These are phyloP conservation scores for Gallirallus australis DNA, from an alignment of 2,797 vertebrate genomes.

Conservation along the genomic window DNA sequence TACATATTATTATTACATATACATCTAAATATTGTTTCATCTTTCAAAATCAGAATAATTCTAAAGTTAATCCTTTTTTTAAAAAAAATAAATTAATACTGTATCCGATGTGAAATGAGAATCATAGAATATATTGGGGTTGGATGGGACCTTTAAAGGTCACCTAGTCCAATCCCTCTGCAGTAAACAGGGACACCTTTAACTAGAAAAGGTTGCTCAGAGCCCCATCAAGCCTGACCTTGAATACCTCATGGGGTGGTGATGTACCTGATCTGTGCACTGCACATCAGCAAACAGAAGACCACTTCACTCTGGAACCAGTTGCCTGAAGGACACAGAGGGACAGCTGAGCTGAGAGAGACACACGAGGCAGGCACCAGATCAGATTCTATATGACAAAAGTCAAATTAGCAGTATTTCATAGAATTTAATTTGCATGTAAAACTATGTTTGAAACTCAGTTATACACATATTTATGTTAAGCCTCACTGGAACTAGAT, in stretches of 20 bases:
- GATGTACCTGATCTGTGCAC: neutral
- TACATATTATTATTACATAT: neutral
- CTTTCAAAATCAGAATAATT: neutral
- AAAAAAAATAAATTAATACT: neutral
- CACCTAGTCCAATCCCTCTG: too few relatives aligned
- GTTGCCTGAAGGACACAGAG: neutral
- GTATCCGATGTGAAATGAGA: neutral
- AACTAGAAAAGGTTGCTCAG: too few relatives aligned
- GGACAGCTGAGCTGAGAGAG: neutral
- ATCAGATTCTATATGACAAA: neutral
- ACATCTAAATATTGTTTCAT: neutral
- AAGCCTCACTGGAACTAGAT: neutral
- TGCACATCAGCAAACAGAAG: neutral
- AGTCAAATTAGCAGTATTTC: neutral
- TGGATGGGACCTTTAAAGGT: too few relatives aligned
- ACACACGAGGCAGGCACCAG: fast-evolving
- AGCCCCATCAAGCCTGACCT: too few relatives aligned
- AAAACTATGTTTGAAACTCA: neutral
- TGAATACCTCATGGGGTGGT: neutral
- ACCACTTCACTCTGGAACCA: fast-evolving
- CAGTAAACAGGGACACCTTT: too few relatives aligned
- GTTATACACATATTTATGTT: neutral
- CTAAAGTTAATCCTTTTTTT: neutral
- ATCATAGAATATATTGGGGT: too few relatives aligned
- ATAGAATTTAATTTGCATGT: fast-evolving